These are phyloP conservation scores for Dorcus hopei DNA, from an alignment of 2,888 invertebrate genomes.

Conservation along the genomic window DNA sequence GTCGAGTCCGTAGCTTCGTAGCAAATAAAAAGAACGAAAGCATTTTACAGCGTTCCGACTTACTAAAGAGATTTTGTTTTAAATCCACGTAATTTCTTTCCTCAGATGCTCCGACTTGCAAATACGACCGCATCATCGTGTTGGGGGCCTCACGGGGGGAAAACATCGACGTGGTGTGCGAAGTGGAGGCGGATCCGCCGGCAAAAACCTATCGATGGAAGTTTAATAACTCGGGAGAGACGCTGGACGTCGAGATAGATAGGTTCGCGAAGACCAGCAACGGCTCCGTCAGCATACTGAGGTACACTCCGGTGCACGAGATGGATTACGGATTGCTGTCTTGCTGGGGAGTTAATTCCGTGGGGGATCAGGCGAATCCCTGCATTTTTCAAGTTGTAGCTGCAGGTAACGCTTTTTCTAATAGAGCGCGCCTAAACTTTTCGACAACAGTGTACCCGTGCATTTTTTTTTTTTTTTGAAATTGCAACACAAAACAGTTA, in stretches of 20 bases:
- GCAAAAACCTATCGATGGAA: conserved; percentile 90
- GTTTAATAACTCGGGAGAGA: conserved; percentile 91
- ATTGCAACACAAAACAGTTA: no score
- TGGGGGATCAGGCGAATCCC: conserved; percentile 77
- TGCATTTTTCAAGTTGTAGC: conserved; percentile 87
- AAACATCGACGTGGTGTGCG: conserved; percentile 81
- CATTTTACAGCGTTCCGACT: no score
- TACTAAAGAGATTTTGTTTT: no score
- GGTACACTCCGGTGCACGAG: conserved; percentile 60
- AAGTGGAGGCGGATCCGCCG: conserved; percentile 89
- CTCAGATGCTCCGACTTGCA: conserved; percentile 82
- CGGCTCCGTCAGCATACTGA: conserved; percentile 69
- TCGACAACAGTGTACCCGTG: no score
- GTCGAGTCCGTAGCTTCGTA: no score
- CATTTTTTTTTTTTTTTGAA: no score
- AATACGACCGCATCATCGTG: conserved; percentile 70
- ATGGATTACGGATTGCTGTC: conserved; percentile 86
- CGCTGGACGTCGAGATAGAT: conserved; percentile 76
- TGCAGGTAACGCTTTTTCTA: conserved; percentile 61
- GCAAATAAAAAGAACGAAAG: no score
- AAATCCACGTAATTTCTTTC: conserved; percentile 1
- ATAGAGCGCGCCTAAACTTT: no score
- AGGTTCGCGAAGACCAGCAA: conserved; percentile 68
- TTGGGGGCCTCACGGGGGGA: conserved; percentile 88
- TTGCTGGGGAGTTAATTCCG: conserved; percentile 81